phyloP scores from a whole-genome alignment of 2,888 invertebrate species.

The Apodemia mormo region DNA sequence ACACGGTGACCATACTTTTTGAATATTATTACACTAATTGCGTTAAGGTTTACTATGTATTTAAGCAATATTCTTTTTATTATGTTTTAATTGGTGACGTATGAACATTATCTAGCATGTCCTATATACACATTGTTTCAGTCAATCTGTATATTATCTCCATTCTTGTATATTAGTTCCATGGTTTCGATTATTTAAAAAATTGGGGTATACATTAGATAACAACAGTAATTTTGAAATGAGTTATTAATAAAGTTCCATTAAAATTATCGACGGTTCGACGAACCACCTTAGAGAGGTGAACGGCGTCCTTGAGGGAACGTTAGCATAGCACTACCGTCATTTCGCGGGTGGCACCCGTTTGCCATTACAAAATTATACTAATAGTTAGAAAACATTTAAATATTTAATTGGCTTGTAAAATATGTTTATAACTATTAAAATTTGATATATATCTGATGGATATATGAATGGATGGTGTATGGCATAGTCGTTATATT shows the following conservation, averaged over 20 bases:
- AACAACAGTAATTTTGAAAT: slow-evolving; percentile 24
- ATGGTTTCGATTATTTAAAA: too few relatives aligned
- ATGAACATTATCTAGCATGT: too few relatives aligned
- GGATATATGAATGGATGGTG: not conserved
- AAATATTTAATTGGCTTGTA: not conserved
- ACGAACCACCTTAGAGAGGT: slow-evolving; percentile 57
- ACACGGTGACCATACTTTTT: too few relatives aligned
- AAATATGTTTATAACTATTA: not conserved
- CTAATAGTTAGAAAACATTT: not conserved
- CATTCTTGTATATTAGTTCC: too few relatives aligned
- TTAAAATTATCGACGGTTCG: slow-evolving; percentile 52
- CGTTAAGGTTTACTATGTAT: too few relatives aligned
- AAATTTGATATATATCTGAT: not conserved
- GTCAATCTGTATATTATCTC: too few relatives aligned
- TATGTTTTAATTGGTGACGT: too few relatives aligned
- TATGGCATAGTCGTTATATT: not conserved
- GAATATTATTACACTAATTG: too few relatives aligned
- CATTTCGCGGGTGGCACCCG: slow-evolving; percentile 46
- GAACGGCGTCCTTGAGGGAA: slow-evolving; percentile 59
- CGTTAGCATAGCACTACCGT: slow-evolving; percentile 48
- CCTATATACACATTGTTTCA: too few relatives aligned
- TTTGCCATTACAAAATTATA: slow-evolving; percentile 36
- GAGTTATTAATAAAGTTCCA: slow-evolving; percentile 30
- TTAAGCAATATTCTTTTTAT: too few relatives aligned
- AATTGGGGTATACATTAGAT: too few relatives aligned